Base-by-base conservation (phyloP, 2,113 vertebrate genomes). In the Leuciscus idus region DNA sequence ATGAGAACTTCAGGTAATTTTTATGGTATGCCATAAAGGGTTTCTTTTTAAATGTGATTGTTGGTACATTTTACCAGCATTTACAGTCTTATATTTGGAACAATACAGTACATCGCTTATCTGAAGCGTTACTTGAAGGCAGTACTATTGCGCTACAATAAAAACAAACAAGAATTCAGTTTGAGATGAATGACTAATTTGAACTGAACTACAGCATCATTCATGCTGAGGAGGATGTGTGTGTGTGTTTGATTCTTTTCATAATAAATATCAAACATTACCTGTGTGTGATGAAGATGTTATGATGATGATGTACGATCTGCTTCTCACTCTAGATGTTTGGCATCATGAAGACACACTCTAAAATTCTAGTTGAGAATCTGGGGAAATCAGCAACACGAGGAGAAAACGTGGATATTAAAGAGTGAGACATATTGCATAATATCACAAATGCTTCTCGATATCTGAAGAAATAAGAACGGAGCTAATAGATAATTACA, bases 251-350 rank as follows among this genome's bases (percentile, higher is more conserved):
- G n/a, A 15, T 64, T 48, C 48, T 0, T 11, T 50, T 50, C 48
- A 4, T 50, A 50, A 30, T 64, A 30, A 66, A 30, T 30, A 66
- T 66, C 28, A 15, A 50, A 5, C 15, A 28, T 66, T 3, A 1
- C n/a, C 62, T 68, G 28, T 68, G 46, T 17, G 15, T 55, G 48
- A 33, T 76, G 7, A 19, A 9, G 75, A 19, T 55, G 26, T 76
- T 2, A 19, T 52, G 48, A 11, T 55, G 48, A 19, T 52, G 75
- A 21, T 43, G 43, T 1, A 8, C 68, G 26, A 26, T 52, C 3
- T 10, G 28, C 90, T 91, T 80, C 89, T 82, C 89, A 87, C 84
- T 81, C 12, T 91, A 97, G 96, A 97, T 97, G 96, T 96, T 95
- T 89, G 88, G 88, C 39, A 95, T 97, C 85, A 96, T 96, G 28